A percentile compares a stretch with the other conserved stretches of the same genome.
These are phyloP conservation scores for Pseudomyrmex sp. DNA, from an alignment of 1,140 invertebrate genomes.

Conservation along the genomic window DNA sequence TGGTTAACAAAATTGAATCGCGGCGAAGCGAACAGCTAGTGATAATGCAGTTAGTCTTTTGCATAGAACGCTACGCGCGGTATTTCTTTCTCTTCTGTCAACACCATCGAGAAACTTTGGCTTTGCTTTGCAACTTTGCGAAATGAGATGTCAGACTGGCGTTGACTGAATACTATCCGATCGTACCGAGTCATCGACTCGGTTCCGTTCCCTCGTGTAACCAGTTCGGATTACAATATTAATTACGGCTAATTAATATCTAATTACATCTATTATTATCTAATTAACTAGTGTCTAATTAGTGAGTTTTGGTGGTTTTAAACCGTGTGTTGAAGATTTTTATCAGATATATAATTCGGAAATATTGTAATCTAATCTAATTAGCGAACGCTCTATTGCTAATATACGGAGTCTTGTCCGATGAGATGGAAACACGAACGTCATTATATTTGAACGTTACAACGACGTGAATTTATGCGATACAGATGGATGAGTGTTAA, in stretches of 20 bases:
- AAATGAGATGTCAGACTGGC: no score
- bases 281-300: slow-evolving; percentile 30
- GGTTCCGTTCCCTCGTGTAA: not conserved
- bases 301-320: not conserved
- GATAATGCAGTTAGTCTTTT: slow-evolving; percentile 13
- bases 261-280: not conserved
- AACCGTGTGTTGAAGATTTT: slow-evolving; percentile 3
- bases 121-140: not conserved
- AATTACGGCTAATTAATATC: slow-evolving; percentile 28
- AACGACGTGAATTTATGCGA: not conserved
- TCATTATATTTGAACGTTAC: slow-evolving; percentile 8
- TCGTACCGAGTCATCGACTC: not conserved
- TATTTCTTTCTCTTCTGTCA: not conserved
- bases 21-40: not conserved
- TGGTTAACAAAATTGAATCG: slow-evolving; percentile 53
- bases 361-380: slow-evolving; percentile 12
- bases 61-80: not conserved
- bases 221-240: not conserved
- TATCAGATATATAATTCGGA: not conserved
- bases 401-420: not conserved
- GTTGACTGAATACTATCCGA: not conserved
- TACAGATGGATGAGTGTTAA: not conserved
- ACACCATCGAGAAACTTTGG: not conserved
- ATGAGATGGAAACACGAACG: not conserved
- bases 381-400: not conserved